These are phyloP conservation scores for Falco peregrinus DNA, from an alignment of 2,797 vertebrate genomes.

Conservation along the genomic window DNA sequence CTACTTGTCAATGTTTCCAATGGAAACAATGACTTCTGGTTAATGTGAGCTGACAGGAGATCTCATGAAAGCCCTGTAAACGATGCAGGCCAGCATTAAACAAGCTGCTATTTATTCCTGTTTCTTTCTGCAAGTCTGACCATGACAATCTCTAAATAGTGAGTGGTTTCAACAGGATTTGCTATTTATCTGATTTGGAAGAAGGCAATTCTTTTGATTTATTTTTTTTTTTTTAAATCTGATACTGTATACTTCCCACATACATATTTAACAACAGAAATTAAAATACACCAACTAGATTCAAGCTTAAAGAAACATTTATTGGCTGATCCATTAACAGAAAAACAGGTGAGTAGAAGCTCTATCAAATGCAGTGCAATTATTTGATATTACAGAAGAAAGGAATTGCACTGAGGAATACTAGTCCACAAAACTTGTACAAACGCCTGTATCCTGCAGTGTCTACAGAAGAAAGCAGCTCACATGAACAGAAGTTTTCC, in stretches of 20 bases:
- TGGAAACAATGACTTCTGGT: conserved; percentile 68
- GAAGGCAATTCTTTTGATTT: background rate
- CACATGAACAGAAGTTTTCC: background rate
- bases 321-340: background rate
- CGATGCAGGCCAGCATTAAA: background rate
- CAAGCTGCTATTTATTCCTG: conserved; percentile 18
- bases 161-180: background rate
- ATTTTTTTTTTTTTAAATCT: background rate
- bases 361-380: background rate
- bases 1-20: conserved; percentile 48
- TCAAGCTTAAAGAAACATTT: background rate
- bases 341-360: background rate
- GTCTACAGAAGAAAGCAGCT: background rate
- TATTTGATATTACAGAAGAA: background rate
- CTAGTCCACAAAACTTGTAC: background rate
- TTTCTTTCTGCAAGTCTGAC: background rate
- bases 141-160: background rate
- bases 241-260: background rate
- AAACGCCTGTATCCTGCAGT: background rate
- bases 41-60: conserved; percentile 56
- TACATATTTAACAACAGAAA: background rate
- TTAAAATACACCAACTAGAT: background rate
- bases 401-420: background rate
- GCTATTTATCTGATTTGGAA: background rate
- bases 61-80: conserved; percentile 48